Conservation (phyloP, 2,888 invertebrate species). For the Parochlus steinenii region DNA sequence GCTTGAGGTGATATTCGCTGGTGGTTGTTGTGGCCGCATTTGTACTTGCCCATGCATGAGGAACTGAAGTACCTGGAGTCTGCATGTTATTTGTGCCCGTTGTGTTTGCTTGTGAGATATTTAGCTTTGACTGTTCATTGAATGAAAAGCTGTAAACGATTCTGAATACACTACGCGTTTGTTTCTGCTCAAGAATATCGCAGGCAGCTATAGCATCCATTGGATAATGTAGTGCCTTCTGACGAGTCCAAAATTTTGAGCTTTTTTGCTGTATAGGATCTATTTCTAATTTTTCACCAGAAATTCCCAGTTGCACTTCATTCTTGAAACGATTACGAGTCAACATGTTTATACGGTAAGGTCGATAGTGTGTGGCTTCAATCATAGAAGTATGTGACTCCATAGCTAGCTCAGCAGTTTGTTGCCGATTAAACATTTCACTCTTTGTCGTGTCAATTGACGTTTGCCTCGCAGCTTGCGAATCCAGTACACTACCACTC, state of each 20-base stretch:
- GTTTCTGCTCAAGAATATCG: slow-evolving; percentile 61
- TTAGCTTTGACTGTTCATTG: neutral
- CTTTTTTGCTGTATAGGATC: slow-evolving; percentile 59
- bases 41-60: slow-evolving; percentile 12
- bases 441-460: slow-evolving; percentile 31
- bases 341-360: slow-evolving; percentile 59
- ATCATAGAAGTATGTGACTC: slow-evolving; percentile 60
- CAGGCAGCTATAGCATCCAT: slow-evolving; percentile 81
- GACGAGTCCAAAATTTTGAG: slow-evolving; percentile 47
- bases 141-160: slow-evolving; percentile 7
- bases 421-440: slow-evolving; percentile 16
- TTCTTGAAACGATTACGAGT: slow-evolving; percentile 68
- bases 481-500: slow-evolving; percentile 24
- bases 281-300: slow-evolving; percentile 81
- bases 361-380: slow-evolving; percentile 76
- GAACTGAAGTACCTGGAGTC: slow-evolving; percentile 14
- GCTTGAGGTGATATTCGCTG: too few relatives aligned
- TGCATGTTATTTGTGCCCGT: neutral
- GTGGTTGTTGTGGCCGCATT: slow-evolving; percentile 26
- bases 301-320: slow-evolving; percentile 73
- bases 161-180: slow-evolving; percentile 34
- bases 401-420: slow-evolving; percentile 42
- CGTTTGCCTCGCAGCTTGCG: slow-evolving; percentile 29
- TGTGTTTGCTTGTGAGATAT: neutral
- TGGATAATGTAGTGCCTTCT: slow-evolving; percentile 67